A percentile compares a stretch with the other conserved stretches of the same genome.
Evolutionary conservation across 2,113 vertebrate genomes (phyloP).

Genomic region (Chloebia gouldiae): DNA sequence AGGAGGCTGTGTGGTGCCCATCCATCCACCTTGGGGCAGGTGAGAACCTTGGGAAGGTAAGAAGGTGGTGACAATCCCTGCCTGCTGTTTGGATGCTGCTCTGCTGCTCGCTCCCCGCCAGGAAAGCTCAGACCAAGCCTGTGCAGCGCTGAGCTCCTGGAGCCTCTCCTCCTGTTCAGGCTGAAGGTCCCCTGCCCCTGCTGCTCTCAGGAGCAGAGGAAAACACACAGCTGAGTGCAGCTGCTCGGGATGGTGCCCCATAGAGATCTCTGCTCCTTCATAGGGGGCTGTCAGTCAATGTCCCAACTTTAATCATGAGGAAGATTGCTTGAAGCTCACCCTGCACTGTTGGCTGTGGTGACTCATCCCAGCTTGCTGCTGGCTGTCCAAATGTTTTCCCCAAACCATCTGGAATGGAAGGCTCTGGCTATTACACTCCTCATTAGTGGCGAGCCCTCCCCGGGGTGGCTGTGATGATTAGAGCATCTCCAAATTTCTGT

Average conservation of each 20-base stretch:
- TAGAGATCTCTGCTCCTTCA: background rate
- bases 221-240: background rate
- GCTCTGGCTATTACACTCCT: background rate
- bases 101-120: background rate
- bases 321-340: background rate
- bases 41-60: rapidly evolving
- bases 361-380: slow-evolving; percentile 17
- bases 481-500: background rate
- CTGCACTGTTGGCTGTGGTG: background rate
- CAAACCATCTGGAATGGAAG: background rate
- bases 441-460: background rate
- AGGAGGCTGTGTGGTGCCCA: rapidly evolving
- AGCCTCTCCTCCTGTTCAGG: background rate
- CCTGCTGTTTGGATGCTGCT: background rate
- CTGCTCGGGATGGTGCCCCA: background rate
- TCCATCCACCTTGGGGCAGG: background rate
- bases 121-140: background rate
- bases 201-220: background rate
- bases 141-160: rapidly evolving
- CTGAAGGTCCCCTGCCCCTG: background rate
- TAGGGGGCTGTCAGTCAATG: background rate
- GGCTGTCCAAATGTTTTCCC: slow-evolving; percentile 33
- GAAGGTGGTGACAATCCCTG: rapidly evolving
- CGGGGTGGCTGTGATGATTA: background rate
- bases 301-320: background rate